phyloP scores from a whole-genome alignment of 2,888 invertebrate genomes.

The Protophormia terraenovae region DNA sequence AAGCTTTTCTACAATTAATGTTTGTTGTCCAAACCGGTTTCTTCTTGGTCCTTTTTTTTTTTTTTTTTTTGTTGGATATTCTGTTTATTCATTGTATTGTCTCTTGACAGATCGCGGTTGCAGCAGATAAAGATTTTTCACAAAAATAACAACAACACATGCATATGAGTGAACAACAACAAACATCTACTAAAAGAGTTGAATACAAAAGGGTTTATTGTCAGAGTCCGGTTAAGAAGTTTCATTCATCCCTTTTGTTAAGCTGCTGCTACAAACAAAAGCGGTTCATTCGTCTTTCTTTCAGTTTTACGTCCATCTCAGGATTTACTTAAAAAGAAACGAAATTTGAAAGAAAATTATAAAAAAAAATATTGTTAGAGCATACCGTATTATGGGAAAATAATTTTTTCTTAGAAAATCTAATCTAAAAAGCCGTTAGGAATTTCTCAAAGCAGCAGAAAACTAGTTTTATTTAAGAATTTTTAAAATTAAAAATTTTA shows the following conservation, averaged over 20 bases:
- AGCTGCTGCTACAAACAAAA: neutral
- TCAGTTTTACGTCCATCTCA: constrained; percentile 33
- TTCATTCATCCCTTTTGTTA: constrained; percentile 66
- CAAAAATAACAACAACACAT: constrained; percentile 9
- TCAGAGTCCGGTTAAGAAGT: constrained; percentile 64
- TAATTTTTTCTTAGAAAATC: constrained; percentile 1
- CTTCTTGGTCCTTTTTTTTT: constrained; percentile 52
- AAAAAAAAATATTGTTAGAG: neutral
- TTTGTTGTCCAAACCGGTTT: constrained; percentile 68
- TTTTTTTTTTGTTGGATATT: constrained; percentile 6
- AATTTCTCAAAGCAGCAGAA: too few species aligned
- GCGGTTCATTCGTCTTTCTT: neutral
- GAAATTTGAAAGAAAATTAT: constrained; percentile 56
- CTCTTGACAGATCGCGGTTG: constrained; percentile 65
- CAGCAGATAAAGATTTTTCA: constrained; percentile 56
- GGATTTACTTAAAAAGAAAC: neutral
- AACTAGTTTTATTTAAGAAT: too few species aligned
- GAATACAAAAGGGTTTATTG: constrained; percentile 58
- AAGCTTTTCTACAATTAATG: constrained; percentile 62
- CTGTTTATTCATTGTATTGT: constrained; percentile 41
- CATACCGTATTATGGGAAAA: constrained; percentile 53
- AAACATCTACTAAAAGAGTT: neutral
- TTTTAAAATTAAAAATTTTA: too few species aligned
- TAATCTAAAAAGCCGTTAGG: too few species aligned
- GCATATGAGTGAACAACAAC: neutral